These are phyloP conservation scores for Cydia strobilella DNA, from an alignment of 1,140 invertebrate genomes.

Conservation along the genomic window DNA sequence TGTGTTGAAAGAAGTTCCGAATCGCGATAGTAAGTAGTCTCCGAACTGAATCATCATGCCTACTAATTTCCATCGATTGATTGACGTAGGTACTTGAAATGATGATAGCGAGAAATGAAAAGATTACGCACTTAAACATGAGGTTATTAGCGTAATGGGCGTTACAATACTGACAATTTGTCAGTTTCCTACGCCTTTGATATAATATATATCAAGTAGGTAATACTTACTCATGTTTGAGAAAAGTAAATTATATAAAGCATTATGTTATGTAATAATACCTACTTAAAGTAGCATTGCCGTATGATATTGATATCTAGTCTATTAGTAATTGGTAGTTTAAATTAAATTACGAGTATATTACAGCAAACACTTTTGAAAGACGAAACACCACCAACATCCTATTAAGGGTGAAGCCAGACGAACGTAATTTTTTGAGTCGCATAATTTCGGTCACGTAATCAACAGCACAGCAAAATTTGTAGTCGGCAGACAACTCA, in stretches of 20 bases:
- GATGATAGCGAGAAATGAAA: conserved; percentile 5
- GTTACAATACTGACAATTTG: neutral
- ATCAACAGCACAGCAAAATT: no score
- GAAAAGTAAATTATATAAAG: neutral
- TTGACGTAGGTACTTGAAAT: conserved; percentile 3
- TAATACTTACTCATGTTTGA: neutral
- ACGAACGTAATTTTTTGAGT: no score
- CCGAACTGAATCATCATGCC: conserved; percentile 50
- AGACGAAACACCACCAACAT: neutral
- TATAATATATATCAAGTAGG: no score
- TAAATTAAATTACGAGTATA: no score
- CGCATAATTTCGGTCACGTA: no score
- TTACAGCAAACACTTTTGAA: neutral
- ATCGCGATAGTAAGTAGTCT: conserved; percentile 40
- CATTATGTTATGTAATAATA: neutral
- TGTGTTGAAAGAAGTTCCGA: neutral
- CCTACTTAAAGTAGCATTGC: no score
- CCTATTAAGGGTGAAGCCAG: no score
- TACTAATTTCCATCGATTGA: conserved; percentile 51
- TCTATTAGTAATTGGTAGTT: neutral
- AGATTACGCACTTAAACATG: neutral
- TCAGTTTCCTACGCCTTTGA: neutral
- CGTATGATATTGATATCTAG: neutral
- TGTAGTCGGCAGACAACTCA: no score
- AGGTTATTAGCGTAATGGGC: conserved; percentile 30